Percentiles rank a stretch among this genome's conserved stretches.
These are phyloP conservation scores for Lordiphosa fenestrarum DNA, from an alignment of 2,888 invertebrate genomes.

Conservation along the genomic window DNA sequence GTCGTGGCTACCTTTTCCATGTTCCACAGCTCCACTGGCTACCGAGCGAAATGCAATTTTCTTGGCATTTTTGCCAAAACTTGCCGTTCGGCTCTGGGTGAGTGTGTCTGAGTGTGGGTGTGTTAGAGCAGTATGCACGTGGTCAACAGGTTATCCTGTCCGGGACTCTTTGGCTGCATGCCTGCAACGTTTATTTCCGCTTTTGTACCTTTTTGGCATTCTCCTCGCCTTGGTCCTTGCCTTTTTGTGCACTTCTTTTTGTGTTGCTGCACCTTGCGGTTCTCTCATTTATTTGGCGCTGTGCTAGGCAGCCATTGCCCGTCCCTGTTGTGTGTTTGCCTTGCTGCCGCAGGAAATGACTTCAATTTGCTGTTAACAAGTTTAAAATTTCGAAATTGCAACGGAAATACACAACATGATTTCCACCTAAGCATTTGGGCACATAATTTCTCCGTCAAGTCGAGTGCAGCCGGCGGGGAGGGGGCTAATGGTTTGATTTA, in stretches of 20 bases:
- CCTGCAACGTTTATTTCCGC: slow-evolving; percentile 70
- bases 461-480: slow-evolving; percentile 21
- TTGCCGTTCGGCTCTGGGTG: slow-evolving; percentile 40
- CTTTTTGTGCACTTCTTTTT: slow-evolving; percentile 19
- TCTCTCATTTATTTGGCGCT: slow-evolving; percentile 69
- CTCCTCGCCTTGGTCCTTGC: slow-evolving; percentile 54
- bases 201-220: slow-evolving; percentile 73
- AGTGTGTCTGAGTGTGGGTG: slow-evolving; percentile 16
- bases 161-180: slow-evolving; percentile 38
- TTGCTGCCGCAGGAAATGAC: slow-evolving; percentile 69
- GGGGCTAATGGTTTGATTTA: slow-evolving; percentile 13
- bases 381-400: slow-evolving; percentile 73
- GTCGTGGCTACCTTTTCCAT: slow-evolving; percentile 65
- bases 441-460: slow-evolving; percentile 64
- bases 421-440: slow-evolving; percentile 62
- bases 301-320: slow-evolving; percentile 33
- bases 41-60: slow-evolving; percentile 66
- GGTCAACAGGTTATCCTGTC: slow-evolving; percentile 73
- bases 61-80: slow-evolving; percentile 72
- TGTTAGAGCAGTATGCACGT: slow-evolving; percentile 65
- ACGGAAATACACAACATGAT: slow-evolving; percentile 74
- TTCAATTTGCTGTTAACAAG: slow-evolving; percentile 76
- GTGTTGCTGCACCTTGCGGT: slow-evolving; percentile 63
- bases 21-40: slow-evolving; percentile 33
- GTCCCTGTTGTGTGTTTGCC: slow-evolving; percentile 23